Percentiles rank a stretch among this genome's conserved stretches.
These are phyloP conservation scores for Myotis findleyi DNA, from an alignment of 2,797 vertebrate genomes.

Conservation along the genomic window DNA sequence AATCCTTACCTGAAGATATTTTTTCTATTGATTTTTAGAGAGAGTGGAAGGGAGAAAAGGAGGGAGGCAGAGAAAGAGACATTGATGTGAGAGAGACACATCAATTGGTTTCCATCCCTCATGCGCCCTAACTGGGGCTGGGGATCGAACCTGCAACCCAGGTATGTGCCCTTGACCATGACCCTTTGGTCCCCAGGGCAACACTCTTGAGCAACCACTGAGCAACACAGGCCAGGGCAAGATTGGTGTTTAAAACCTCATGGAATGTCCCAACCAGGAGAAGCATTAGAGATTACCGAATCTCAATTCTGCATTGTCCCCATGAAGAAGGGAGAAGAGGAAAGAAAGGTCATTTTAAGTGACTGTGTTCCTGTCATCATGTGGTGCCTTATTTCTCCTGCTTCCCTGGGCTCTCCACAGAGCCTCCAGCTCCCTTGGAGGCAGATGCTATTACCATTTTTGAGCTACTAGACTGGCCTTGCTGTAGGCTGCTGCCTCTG, in stretches of 20 bases:
- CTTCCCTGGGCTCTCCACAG: background rate
- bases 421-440: background rate
- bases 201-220: background rate
- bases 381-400: background rate
- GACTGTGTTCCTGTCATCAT: background rate
- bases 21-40: background rate
- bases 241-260: slow-evolving; percentile 25
- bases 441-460: background rate
- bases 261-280: background rate
- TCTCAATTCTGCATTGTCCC: slow-evolving; percentile 7
- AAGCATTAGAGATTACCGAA: background rate
- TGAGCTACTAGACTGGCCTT: background rate
- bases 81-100: background rate
- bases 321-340: background rate
- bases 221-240: background rate
- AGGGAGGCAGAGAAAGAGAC: background rate
- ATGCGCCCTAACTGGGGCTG: no score
- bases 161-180: background rate
- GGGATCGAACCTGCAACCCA: background rate
- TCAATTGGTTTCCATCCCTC: no score
- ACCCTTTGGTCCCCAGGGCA: background rate
- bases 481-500: background rate
- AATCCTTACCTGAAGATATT: background rate
- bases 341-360: background rate
- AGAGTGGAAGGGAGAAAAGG: background rate